Conservation (phyloP, 2,113 vertebrate species). For the Hylia prasina region DNA sequence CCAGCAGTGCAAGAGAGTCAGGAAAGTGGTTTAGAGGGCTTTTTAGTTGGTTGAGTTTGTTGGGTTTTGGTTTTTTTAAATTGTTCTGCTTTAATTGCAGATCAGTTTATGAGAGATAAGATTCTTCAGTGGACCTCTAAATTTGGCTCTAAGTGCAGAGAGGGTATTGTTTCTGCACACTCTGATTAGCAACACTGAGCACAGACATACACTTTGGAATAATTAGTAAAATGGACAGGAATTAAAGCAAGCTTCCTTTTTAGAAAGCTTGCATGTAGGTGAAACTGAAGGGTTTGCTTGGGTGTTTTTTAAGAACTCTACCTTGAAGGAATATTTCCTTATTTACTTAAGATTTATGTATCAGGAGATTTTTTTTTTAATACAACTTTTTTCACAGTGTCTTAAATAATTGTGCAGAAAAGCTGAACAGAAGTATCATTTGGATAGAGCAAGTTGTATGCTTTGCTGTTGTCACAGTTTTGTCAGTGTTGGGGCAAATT, state of each 20-base stretch:
- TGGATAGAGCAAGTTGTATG: background rate
- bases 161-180: background rate
- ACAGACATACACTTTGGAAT: background rate
- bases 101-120: background rate
- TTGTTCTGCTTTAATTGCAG: background rate
- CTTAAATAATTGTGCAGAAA: background rate
- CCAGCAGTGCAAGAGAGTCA: background rate
- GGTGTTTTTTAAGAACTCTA: background rate
- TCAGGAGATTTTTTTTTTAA: background rate
- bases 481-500: background rate
- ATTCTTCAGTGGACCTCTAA: background rate
- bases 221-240: background rate
- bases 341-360: background rate
- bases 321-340: background rate
- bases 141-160: background rate
- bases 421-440: background rate
- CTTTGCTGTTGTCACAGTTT: background rate
- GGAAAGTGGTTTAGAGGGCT: background rate
- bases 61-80: rapidly evolving
- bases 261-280: background rate
- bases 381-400: background rate
- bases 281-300: background rate
- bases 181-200: background rate
- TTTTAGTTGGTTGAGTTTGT: background rate
- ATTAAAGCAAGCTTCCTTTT: background rate